A percentile compares a stretch with the other conserved stretches of the same genome.
These are phyloP conservation scores for Metridium senile DNA, from an alignment of 92 coral and sea anemone species.

Conservation along the genomic window DNA sequence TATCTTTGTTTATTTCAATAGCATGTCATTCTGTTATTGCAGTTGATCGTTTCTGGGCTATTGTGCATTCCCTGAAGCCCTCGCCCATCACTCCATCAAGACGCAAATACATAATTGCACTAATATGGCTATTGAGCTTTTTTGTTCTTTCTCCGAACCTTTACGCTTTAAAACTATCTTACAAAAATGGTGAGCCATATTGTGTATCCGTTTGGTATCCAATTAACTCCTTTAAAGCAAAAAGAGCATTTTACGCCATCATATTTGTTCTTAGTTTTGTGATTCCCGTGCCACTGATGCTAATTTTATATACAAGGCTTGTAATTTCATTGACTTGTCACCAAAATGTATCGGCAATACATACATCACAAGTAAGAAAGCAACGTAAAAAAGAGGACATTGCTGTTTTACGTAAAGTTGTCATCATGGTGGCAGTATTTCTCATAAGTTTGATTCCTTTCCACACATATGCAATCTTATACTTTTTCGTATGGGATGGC, in stretches of 20 bases:
- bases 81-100: conserved; percentile 30
- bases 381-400: conserved; percentile 47
- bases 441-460: conserved; percentile 41
- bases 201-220: conserved; percentile 37
- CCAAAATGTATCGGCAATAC: not conserved
- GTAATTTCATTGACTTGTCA: conserved; percentile 20
- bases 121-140: conserved; percentile 36
- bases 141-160: conserved; percentile 27
- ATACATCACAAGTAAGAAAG: conserved; percentile 19
- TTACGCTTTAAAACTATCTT: conserved; percentile 10
- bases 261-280: conserved; percentile 24
- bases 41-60: conserved; percentile 48
- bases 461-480: conserved; percentile 2
- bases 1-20: conserved; percentile 37
- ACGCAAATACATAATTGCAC: conserved; percentile 37
- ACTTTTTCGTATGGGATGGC: conserved; percentile 9
- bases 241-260: not conserved
- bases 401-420: conserved; percentile 36
- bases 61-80: conserved; percentile 37
- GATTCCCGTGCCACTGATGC: conserved; percentile 31
- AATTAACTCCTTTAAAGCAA: conserved; percentile 2
- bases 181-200: not conserved
- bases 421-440: conserved; percentile 32
- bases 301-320: conserved; percentile 26
- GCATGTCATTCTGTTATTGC: conserved; percentile 50